phyloP scores from a whole-genome alignment of 1,140 invertebrate species.

The Lepeophtheirus salmonis region DNA sequence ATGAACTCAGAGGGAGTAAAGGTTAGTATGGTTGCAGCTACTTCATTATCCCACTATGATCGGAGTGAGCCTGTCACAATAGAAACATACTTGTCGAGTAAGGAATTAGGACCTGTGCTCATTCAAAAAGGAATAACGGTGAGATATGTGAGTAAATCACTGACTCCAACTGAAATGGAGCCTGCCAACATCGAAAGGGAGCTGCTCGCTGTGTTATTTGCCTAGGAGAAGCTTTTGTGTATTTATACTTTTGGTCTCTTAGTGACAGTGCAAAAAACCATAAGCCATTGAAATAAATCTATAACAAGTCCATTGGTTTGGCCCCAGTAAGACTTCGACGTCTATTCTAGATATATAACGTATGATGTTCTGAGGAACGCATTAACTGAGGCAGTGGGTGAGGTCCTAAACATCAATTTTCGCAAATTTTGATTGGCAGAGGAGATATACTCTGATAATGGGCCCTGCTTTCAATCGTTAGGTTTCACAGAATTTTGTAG shows the following conservation, averaged over 20 bases:
- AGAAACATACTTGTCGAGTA: neutral
- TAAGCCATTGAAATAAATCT: neutral
- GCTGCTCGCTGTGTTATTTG: constrained; percentile 5
- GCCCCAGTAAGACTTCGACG: constrained; percentile 4
- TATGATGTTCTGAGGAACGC: too few relatives aligned
- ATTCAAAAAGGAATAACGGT: constrained; percentile 1
- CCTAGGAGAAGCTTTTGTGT: constrained; percentile 1
- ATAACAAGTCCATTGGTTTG: neutral
- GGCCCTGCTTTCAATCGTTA: too few relatives aligned
- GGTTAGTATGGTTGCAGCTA: neutral
- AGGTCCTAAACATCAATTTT: too few relatives aligned
- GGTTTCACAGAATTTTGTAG: too few relatives aligned
- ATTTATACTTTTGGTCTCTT: constrained; percentile 10
- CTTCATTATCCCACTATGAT: too few relatives aligned
- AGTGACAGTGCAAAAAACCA: constrained; percentile 2
- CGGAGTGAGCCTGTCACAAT: neutral
- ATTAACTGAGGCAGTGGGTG: too few relatives aligned
- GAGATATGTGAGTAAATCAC: constrained; percentile 20
- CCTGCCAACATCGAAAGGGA: constrained; percentile 21
- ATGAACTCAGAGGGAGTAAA: neutral
- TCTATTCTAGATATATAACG: neutral
- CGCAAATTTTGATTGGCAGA: too few relatives aligned
- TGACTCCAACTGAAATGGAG: constrained; percentile 27
- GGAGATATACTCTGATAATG: too few relatives aligned
- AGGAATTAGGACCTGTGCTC: constrained; percentile 1